A percentile compares a stretch with the other conserved stretches of the same genome.
These are phyloP conservation scores for Aselliscus stoliczkanus DNA, from an alignment of 2,797 vertebrate species.

Conservation along the genomic window DNA sequence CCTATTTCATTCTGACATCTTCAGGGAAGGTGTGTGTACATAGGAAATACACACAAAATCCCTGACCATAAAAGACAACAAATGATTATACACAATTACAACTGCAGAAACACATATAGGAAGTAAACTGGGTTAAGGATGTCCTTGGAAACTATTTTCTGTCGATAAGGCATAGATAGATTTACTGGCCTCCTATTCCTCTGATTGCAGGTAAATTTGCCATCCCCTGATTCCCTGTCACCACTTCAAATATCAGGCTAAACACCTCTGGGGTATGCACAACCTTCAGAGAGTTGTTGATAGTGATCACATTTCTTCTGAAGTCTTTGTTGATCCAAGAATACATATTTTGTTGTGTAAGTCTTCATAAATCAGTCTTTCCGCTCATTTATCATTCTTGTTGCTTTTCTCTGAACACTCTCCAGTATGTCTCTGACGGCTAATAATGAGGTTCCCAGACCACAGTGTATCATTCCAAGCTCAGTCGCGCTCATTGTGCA, in stretches of 20 bases:
- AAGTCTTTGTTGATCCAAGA: constrained; percentile 74
- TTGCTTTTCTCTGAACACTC: constrained; percentile 79
- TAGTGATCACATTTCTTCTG: constrained; percentile 68
- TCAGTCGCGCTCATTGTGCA: constrained; percentile 57
- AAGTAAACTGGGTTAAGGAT: constrained; percentile 10
- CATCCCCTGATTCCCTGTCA: constrained; percentile 73
- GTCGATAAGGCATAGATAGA: constrained; percentile 32
- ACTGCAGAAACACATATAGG: constrained; percentile 1
- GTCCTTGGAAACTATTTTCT: constrained; percentile 34
- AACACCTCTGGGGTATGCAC: constrained; percentile 34
- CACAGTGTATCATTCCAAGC: constrained; percentile 66
- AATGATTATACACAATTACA: constrained; percentile 33
- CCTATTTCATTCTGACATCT: constrained; percentile 68
- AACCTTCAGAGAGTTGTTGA: constrained; percentile 66
- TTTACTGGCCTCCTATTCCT: constrained; percentile 28
- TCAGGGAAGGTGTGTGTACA: constrained; percentile 64
- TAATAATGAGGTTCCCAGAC: constrained; percentile 79
- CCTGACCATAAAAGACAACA: constrained; percentile 28
- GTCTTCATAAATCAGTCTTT: constrained; percentile 82
- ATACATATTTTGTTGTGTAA: constrained; percentile 78
- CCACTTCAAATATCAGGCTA: constrained; percentile 60
- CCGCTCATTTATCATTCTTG: constrained; percentile 77
- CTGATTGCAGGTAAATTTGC: constrained; percentile 66
- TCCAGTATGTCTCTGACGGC: constrained; percentile 76
- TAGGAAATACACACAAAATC: constrained; percentile 66